Base-by-base conservation (phyloP, 2,113 vertebrate species). In the Balaeniceps rex region DNA sequence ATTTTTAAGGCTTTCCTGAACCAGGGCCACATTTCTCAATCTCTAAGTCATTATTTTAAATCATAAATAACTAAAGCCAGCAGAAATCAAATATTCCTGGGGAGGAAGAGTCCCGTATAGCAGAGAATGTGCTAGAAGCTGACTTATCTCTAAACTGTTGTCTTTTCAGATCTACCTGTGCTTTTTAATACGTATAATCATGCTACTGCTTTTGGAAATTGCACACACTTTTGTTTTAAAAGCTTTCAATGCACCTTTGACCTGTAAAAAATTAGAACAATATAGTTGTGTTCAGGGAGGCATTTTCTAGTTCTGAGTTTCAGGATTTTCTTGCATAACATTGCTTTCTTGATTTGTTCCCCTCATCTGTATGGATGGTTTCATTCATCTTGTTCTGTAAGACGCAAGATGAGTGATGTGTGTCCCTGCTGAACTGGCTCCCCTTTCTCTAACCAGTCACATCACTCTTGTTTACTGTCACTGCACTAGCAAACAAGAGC, bases 401-500 rank as follows among this genome's bases (percentile, higher is more conserved):
- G 78, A 36, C 0, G 0, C 11, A 83, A 74, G 77, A 63, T 38
- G 14, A 8, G 4, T 74, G 63, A 92, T 57, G 64, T 51, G 51
- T 78, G 46, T 74, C 71, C 47, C 64, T 75, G 83, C 12, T 86
- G 76, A 83, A 60, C 64, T 90, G 18, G 0, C 51, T 90, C 22
- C 40, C 14, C 64, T 86, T 90, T 83, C 55, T 83, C 52, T 57
- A 81, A 78, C 42, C 64, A 74, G 29, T 40, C 68, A 29, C 29
- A 93, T 92, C 51, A 77, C 22, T 93, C 61, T 87, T 90, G n/a
- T 70, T 96, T 87, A 88, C 40, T 92, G 85, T 68, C 86, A 60
- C 38, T 92, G 38, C 14, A 9, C 12, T 28, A 83, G 51, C 17
- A 93, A 71, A 90, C 0, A 2, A 86, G 38, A 95, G 7, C 25